phyloP scores from a whole-genome alignment of 2,113 vertebrate species.

The Nothobranchius kuhntae region DNA sequence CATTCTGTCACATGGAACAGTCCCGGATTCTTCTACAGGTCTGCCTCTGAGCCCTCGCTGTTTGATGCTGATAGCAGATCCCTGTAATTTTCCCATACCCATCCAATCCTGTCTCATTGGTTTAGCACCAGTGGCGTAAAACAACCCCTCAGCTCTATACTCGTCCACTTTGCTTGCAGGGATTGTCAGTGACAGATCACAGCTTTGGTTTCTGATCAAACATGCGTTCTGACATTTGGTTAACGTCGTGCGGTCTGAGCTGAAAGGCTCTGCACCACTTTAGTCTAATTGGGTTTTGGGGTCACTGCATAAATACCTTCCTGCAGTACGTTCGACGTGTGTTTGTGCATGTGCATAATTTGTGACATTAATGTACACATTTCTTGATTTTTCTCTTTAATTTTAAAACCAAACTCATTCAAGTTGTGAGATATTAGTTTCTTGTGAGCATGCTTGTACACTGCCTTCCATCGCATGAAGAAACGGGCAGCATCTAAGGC shows the following conservation, averaged over 20 bases:
- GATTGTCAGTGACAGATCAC: conserved; percentile 22
- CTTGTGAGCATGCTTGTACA: neutral
- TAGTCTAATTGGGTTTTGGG: conserved; percentile 33
- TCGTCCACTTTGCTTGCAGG: conserved; percentile 7
- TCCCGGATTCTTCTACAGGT: conserved; percentile 25
- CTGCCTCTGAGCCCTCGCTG: conserved; percentile 11
- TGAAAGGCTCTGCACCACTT: conserved; percentile 8
- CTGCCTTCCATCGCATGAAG: neutral
- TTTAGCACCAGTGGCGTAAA: conserved; percentile 6
- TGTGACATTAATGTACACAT: conserved; percentile 40
- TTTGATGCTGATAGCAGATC: conserved; percentile 34
- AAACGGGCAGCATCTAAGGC: neutral
- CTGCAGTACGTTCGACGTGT: neutral
- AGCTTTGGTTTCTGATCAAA: conserved; percentile 24
- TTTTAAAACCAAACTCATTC: conserved; percentile 36
- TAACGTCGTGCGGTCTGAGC: conserved; percentile 5
- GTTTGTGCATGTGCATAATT: conserved; percentile 37
- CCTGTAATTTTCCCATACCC: conserved; percentile 7
- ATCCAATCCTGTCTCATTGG: conserved; percentile 22
- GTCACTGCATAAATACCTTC: conserved; percentile 11
- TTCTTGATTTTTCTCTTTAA: conserved; percentile 26
- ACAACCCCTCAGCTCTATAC: neutral
- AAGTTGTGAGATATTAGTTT: conserved; percentile 2
- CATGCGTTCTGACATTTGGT: conserved; percentile 18
- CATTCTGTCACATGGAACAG: neutral